Conservation (phyloP, 2,888 invertebrate species). For the Neoaliturus tenellus region DNA sequence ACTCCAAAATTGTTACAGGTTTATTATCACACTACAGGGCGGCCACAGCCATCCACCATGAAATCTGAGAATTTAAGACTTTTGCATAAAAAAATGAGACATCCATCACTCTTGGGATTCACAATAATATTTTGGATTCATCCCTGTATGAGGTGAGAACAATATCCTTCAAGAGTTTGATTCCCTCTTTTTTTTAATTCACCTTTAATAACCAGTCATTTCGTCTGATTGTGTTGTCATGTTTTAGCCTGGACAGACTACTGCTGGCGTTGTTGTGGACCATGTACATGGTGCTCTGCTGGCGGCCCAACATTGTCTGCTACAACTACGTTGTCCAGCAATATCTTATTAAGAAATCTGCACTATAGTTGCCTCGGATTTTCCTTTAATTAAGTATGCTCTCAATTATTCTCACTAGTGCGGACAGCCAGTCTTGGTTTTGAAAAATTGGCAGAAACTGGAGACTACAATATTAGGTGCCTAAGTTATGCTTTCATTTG, state of each 20-base stretch:
- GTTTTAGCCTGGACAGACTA: conserved; percentile 51
- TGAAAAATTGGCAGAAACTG: too few species aligned
- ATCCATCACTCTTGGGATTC: conserved; percentile 52
- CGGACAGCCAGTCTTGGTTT: too few species aligned
- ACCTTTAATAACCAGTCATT: background rate
- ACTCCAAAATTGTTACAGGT: conserved; percentile 17
- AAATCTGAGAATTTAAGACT: conserved; percentile 29
- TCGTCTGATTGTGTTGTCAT: background rate
- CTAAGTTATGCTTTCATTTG: too few species aligned
- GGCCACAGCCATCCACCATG: background rate
- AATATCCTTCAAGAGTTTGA: too few species aligned
- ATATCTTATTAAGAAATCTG: background rate
- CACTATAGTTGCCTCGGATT: background rate
- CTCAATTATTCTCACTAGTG: background rate
- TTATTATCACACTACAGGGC: conserved; percentile 47
- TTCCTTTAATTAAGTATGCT: background rate
- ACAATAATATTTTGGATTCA: conserved; percentile 47
- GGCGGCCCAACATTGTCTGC: conserved; percentile 19
- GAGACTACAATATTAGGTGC: too few species aligned
- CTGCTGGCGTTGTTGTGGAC: conserved; percentile 50
- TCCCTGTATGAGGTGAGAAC: conserved; percentile 50
- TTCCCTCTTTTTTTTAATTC: background rate
- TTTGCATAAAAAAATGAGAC: conserved; percentile 42
- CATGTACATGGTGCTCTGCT: conserved; percentile 46
- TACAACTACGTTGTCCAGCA: conserved; percentile 52